phyloP scores from a whole-genome alignment of 2,113 vertebrate genomes.

The Opisthocomus hoazin region DNA sequence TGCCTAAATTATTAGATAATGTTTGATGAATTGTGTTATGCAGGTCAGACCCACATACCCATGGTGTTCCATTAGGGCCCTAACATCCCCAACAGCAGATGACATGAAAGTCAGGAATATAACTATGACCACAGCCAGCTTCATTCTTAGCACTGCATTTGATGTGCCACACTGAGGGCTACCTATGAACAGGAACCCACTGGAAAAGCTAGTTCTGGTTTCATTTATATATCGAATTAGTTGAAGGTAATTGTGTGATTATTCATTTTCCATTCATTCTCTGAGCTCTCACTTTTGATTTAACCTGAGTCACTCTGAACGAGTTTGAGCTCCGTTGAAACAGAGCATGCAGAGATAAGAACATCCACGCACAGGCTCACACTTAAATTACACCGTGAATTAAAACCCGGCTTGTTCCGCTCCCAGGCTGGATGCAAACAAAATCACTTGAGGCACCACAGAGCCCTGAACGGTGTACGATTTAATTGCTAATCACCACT shows the following conservation, averaged over 20 bases:
- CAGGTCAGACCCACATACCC: not conserved
- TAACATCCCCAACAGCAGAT: not conserved
- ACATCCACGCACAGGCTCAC: not conserved
- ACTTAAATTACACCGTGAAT: not conserved
- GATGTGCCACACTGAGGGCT: not conserved
- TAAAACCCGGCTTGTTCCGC: not conserved
- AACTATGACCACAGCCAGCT: not conserved
- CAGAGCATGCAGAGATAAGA: not conserved
- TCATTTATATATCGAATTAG: not conserved
- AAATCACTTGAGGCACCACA: not conserved
- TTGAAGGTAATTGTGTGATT: not conserved
- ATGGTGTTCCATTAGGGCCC: not conserved
- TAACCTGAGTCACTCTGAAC: not conserved
- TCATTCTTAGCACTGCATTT: not conserved
- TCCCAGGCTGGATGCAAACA: not conserved
- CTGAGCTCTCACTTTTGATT: not conserved
- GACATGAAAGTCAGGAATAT: not conserved
- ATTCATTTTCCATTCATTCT: not conserved
- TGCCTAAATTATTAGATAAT: not conserved
- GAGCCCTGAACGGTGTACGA: not conserved
- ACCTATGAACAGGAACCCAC: not conserved
- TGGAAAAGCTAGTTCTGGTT: not conserved
- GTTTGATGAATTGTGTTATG: not conserved
- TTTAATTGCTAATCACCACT: constrained; percentile 16
- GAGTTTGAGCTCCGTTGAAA: not conserved